Evolutionary conservation across 2,888 invertebrate genomes (phyloP), one percentile per base, ranked within the genome.

Genomic region (Rhyacophila evoluta): DNA sequence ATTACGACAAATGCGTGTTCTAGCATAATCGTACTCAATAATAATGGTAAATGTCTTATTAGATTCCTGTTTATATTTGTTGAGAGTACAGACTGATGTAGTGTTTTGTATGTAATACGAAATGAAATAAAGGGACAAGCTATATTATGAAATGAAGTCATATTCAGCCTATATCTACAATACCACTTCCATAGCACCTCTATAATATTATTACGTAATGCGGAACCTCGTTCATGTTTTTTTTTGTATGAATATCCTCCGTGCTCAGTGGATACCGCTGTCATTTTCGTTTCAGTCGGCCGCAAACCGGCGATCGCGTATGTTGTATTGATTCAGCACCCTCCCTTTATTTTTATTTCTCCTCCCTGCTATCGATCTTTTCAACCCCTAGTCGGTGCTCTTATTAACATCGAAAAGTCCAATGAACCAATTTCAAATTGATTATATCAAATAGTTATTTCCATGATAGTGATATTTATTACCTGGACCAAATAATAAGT

Each of bases 281-380:
- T 55, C 55, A 55, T 55, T 55, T 39, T 55, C 55, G 55, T 55
- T 55, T 55, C 55, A 55, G 55, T 55, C 55, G 55, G 55, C 55
- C 55, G 55, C 55, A 55, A 55, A 55, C 55, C 55, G 55, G 55
- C 55, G 55, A 19, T 55, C 15, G 55, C 19, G 55, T 55, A 8
- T 25, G 55, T 55, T 10, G 55, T 55, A 55, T 55, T 55, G 55
- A 55, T 55, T 19, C 25, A 55, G 55, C 55, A 55, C 55, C 25
- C 5, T 55, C 55, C 55, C 55, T 55, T 55, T 55, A 55, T 55
- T 55, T 55, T 55, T 55, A 19, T 55, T 55, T 55, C 55, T 55
- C 55, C 55, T 55, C 55, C 55, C 55, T 55, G 55, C 55, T 55
- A 55, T 55, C 55, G 55, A 55, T 55, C 55, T 55, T 55, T 55